These are phyloP conservation scores for Coturnix japonica DNA, from an alignment of 2,113 vertebrate genomes.

Conservation along the genomic window DNA sequence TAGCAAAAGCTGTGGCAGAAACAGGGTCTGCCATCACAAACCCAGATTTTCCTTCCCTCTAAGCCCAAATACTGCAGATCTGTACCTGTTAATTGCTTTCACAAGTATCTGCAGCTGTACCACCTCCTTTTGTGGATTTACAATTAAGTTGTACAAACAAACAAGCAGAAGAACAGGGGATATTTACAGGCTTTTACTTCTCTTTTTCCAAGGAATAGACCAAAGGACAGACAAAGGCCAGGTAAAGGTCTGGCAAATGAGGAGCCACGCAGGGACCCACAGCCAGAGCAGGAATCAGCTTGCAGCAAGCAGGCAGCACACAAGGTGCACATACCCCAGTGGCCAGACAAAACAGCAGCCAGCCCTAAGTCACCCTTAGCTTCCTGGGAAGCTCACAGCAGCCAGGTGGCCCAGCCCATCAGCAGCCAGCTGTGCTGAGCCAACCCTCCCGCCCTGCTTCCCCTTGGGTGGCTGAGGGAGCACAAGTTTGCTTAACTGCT, in stretches of 20 bases:
- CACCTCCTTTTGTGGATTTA: neutral
- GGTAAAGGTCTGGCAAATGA: neutral
- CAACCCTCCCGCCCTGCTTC: neutral
- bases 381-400: neutral
- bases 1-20: neutral
- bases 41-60: accelerated
- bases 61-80: neutral
- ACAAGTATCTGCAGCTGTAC: neutral
- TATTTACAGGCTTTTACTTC: neutral
- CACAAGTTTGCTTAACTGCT: neutral
- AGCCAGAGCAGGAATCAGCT: accelerated
- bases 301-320: neutral
- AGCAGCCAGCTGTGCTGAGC: neutral
- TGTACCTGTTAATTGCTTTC: neutral
- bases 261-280: neutral
- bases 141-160: neutral
- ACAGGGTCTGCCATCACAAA: neutral
- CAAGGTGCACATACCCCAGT: accelerated
- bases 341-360: neutral
- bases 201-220: neutral
- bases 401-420: neutral
- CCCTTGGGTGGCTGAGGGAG: neutral
- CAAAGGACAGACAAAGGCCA: neutral
- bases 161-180: neutral
- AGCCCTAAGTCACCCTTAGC: neutral